Percentiles rank a stretch among this genome's conserved stretches.
phyloP scores from a whole-genome alignment of 2,888 invertebrate species.

The Cyclophora albipunctata region DNA sequence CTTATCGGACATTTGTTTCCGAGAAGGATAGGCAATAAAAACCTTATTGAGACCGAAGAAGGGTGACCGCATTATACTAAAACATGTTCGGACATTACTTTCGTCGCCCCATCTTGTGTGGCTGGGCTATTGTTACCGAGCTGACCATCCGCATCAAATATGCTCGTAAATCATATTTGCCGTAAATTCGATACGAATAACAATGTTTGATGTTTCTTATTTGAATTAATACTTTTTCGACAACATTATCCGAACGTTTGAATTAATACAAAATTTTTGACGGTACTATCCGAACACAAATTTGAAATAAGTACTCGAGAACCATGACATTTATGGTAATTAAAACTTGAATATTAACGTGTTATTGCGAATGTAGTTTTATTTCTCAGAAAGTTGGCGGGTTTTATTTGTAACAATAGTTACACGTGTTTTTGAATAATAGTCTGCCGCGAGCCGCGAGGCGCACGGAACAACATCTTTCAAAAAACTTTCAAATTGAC shows the following conservation, averaged over 20 bases:
- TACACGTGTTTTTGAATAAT: no score
- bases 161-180: slow-evolving; percentile 70
- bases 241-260: slow-evolving; percentile 25
- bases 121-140: slow-evolving; percentile 63
- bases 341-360: no score
- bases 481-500: no score
- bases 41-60: slow-evolving; percentile 37
- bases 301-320: background rate
- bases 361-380: no score
- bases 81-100: slow-evolving; percentile 49
- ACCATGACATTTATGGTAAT: background rate
- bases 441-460: no score
- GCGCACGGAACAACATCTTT: no score
- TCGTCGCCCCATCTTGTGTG: slow-evolving; percentile 45
- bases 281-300: background rate
- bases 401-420: no score
- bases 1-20: slow-evolving; percentile 46
- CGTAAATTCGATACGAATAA: slow-evolving; percentile 69
- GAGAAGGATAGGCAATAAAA: slow-evolving; percentile 53
- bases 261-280: slow-evolving; percentile 26
- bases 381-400: no score
- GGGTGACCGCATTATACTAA: slow-evolving; percentile 66
- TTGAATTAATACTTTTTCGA: slow-evolving; percentile 36
- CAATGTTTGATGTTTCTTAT: slow-evolving; percentile 66
- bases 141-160: slow-evolving; percentile 70